Conservation (phyloP, 1,140 invertebrate species). For the Dendroctonus valens region DNA sequence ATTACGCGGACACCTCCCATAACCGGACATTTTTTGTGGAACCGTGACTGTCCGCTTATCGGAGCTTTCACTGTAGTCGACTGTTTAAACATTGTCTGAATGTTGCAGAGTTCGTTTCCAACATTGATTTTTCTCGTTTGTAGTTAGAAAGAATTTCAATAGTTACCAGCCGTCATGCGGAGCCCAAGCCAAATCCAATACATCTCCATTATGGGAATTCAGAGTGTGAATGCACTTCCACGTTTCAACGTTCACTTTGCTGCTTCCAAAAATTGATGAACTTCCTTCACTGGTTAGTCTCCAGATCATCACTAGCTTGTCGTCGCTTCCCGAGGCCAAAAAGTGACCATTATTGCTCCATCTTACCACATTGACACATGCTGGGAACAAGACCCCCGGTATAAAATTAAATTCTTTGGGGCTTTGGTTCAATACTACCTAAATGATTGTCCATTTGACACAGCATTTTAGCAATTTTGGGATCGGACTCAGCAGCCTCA, state of each 20-base stretch:
- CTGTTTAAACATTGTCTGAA: too few species aligned
- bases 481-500: slow-evolving; percentile 72
- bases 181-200: slow-evolving; percentile 95
- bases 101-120: too few species aligned
- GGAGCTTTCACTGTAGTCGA: too few species aligned
- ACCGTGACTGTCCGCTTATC: too few species aligned
- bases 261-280: slow-evolving; percentile 61
- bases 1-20: too few species aligned
- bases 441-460: slow-evolving; percentile 89
- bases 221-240: slow-evolving; percentile 89
- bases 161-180: slow-evolving; percentile 79
- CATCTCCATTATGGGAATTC: slow-evolving; percentile 83
- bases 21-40: too few species aligned
- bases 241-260: slow-evolving; percentile 81
- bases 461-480: slow-evolving; percentile 85
- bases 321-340: slow-evolving; percentile 92
- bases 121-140: background rate
- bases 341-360: slow-evolving; percentile 89
- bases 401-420: too few species aligned
- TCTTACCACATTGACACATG: slow-evolving; percentile 95
- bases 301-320: slow-evolving; percentile 97
- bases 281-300: slow-evolving; percentile 63
- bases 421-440: slow-evolving; percentile 51
- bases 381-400: slow-evolving; percentile 53
- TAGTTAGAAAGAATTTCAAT: background rate